phyloP scores from a whole-genome alignment of 1,140 invertebrate species.

The Heliothis virescens region DNA sequence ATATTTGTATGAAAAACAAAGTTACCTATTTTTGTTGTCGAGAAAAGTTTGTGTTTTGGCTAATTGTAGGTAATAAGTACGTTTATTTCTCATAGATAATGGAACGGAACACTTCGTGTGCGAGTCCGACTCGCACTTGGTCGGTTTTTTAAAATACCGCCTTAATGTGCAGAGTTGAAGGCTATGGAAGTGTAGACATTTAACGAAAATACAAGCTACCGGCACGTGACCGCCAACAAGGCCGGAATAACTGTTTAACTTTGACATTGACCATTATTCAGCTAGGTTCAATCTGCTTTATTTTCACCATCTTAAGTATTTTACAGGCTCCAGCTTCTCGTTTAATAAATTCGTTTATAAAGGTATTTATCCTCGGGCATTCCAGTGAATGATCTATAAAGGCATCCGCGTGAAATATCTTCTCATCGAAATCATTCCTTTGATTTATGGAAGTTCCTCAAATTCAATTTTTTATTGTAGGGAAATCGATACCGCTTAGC shows the following conservation, averaged over 20 bases:
- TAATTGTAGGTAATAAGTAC: no score
- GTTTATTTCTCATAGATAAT: no score
- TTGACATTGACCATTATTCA: slow-evolving; percentile 40
- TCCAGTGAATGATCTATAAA: slow-evolving; percentile 4
- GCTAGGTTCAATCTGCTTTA: slow-evolving; percentile 25
- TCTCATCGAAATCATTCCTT: not conserved
- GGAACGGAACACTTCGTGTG: no score
- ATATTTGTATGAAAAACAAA: no score
- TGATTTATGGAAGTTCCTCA: not conserved
- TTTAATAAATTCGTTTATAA: not conserved
- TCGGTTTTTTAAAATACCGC: not conserved
- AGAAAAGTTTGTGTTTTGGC: no score
- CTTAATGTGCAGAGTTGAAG: slow-evolving; percentile 1
- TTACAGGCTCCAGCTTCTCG: not conserved
- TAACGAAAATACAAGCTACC: not conserved
- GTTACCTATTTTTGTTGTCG: no score
- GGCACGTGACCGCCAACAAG: slow-evolving; percentile 26
- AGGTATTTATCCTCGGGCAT: not conserved
- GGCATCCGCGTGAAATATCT: not conserved
- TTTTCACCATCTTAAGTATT: slow-evolving; percentile 7
- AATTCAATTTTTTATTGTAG: not conserved
- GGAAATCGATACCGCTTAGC: not conserved
- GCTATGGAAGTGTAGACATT: not conserved
- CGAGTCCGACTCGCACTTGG: no score
- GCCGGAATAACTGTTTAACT: slow-evolving; percentile 31